Conservation (phyloP, 2,888 invertebrate species). For the Apotomis turbidana region DNA sequence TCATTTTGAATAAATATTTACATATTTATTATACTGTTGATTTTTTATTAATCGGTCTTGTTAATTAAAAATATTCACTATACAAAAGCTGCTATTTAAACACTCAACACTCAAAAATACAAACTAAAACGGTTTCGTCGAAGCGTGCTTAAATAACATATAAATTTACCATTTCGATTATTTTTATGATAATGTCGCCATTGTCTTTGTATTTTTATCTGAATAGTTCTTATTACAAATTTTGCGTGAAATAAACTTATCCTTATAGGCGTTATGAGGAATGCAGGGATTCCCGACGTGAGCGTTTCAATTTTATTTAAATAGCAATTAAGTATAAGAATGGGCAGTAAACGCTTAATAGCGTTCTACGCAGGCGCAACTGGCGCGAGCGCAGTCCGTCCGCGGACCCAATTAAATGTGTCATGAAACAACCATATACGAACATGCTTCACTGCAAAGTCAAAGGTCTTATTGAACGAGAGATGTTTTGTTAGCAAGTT, state of each 20-base stretch:
- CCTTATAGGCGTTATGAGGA: slow-evolving; percentile 1
- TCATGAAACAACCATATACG: slow-evolving; percentile 45
- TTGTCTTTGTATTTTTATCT: not conserved
- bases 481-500: not conserved
- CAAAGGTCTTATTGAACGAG: not conserved
- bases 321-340: slow-evolving; percentile 81
- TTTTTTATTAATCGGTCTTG: too few relatives aligned
- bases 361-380: slow-evolving; percentile 62
- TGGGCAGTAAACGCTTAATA: slow-evolving; percentile 79
- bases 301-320: slow-evolving; percentile 81
- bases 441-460: slow-evolving; percentile 12
- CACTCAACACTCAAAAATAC: too few relatives aligned
- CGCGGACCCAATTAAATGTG: slow-evolving; percentile 61
- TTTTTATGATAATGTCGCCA: not conserved
- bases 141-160: not conserved
- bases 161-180: not conserved
- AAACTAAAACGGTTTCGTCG: too few relatives aligned
- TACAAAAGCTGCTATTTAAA: too few relatives aligned
- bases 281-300: slow-evolving; percentile 61
- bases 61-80: too few relatives aligned
- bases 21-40: too few relatives aligned
- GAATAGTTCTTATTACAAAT: not conserved
- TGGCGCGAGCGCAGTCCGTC: slow-evolving; percentile 62
- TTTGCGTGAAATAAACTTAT: not conserved
- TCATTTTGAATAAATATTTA: too few relatives aligned